Conservation (phyloP, 2,113 vertebrate genomes). For the Burhinus bistriatus region DNA sequence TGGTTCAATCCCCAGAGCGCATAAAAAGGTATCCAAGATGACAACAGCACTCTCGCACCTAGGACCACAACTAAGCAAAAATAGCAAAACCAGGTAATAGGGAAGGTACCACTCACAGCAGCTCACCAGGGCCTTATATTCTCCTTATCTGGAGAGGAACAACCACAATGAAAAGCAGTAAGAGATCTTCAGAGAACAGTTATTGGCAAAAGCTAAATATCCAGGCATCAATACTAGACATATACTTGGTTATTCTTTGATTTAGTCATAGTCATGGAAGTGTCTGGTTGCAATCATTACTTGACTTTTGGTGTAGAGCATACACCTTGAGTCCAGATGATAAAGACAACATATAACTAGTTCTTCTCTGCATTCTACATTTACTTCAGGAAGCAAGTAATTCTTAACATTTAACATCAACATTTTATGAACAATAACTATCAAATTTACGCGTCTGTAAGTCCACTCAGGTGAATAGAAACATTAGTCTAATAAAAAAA, state of each 20-base stretch:
- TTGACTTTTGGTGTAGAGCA: neutral
- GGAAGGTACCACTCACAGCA: neutral
- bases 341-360: neutral
- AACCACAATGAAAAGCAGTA: neutral
- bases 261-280: neutral
- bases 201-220: neutral
- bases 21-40: neutral
- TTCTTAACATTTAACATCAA: neutral
- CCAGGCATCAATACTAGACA: neutral
- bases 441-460: neutral
- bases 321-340: neutral
- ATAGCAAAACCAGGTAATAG: accelerated
- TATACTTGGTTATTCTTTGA: neutral
- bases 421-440: neutral
- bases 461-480: neutral
- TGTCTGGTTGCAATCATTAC: neutral
- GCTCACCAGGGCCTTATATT: neutral
- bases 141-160: neutral
- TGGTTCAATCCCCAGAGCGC: neutral
- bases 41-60: neutral
- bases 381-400: neutral
- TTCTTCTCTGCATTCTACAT: neutral
- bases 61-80: neutral
- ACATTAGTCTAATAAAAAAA: neutral
- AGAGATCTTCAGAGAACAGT: neutral